Conservation (phyloP, 2,797 vertebrate species). For the Sorex maritimensis region DNA sequence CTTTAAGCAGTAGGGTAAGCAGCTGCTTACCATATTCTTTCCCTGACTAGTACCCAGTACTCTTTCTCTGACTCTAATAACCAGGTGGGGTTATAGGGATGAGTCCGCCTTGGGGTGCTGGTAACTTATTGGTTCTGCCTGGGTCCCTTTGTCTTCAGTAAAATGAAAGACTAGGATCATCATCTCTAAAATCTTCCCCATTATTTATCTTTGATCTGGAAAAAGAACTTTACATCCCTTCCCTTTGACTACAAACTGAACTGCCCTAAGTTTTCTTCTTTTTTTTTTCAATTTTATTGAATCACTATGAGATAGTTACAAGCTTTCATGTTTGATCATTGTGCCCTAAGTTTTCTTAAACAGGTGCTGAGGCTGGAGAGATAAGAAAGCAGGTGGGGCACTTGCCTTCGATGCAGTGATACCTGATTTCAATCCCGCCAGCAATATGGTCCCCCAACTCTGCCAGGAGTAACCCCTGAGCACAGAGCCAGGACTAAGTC, state of each 20-base stretch:
- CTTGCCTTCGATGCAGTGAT: no score
- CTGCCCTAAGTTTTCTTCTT: neutral
- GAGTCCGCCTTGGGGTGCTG: neutral
- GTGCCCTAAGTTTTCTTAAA: neutral
- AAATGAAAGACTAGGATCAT: neutral
- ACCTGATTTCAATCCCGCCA: no score
- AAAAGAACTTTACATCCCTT: neutral
- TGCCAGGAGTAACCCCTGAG: no score
- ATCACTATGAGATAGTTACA: no score
- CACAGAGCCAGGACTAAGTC: no score
- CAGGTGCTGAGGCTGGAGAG: no score
- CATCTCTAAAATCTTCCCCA: neutral
- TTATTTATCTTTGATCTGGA: neutral
- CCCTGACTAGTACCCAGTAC: neutral
- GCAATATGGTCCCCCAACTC: no score
- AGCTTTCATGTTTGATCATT: no score
- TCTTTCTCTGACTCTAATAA: no score
- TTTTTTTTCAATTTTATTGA: no score
- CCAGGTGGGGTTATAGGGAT: neutral
- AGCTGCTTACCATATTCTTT: conserved; percentile 18
- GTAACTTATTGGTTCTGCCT: neutral
- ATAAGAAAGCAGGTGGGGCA: no score
- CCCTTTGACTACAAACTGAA: conserved; percentile 42
- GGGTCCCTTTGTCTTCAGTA: conserved; percentile 35
- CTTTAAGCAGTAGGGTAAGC: neutral